phyloP scores from a whole-genome alignment of 2,888 invertebrate genomes.

The Cheilosia scutellata region DNA sequence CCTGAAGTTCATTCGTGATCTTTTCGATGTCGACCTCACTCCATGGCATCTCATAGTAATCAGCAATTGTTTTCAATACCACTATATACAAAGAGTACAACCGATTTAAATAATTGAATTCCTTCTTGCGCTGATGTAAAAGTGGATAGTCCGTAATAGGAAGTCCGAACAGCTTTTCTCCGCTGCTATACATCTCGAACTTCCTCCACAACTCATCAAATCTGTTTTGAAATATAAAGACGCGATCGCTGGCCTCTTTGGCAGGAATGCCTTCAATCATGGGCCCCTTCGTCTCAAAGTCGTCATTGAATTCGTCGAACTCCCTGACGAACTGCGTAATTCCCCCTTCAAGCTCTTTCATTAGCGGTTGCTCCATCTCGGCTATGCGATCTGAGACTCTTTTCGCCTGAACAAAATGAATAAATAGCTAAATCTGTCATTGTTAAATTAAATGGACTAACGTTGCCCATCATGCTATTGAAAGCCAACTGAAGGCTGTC shows the following conservation, averaged over 20 bases:
- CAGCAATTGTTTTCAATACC: constrained; percentile 93
- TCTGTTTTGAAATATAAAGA: constrained; percentile 89
- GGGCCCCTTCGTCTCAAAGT: constrained; percentile 92
- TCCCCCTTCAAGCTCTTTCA: constrained; percentile 89
- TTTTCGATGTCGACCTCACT: constrained; percentile 92
- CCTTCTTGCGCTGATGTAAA: constrained; percentile 91
- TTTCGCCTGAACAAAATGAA: constrained; percentile 78
- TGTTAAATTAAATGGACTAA: constrained; percentile 83
- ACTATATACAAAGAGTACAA: constrained; percentile 91
- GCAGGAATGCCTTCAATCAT: constrained; percentile 93
- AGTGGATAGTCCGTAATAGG: constrained; percentile 93
- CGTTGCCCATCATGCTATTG: constrained; percentile 89
- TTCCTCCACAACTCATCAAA: constrained; percentile 93
- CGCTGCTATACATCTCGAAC: constrained; percentile 92
- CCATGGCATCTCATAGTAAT: constrained; percentile 94
- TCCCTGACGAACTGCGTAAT: constrained; percentile 88
- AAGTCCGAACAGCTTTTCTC: constrained; percentile 93
- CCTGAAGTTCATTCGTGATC: constrained; percentile 91
- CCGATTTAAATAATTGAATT: constrained; percentile 93
- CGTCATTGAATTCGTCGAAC: constrained; percentile 88
- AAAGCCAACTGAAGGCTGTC: constrained; percentile 92
- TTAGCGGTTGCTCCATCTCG: constrained; percentile 89
- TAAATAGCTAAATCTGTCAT: not conserved
- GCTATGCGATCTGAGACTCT: constrained; percentile 84
- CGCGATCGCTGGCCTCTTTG: constrained; percentile 93